Evolutionary conservation across 2,113 vertebrate genomes (phyloP).

Genomic region (Indri indri): DNA sequence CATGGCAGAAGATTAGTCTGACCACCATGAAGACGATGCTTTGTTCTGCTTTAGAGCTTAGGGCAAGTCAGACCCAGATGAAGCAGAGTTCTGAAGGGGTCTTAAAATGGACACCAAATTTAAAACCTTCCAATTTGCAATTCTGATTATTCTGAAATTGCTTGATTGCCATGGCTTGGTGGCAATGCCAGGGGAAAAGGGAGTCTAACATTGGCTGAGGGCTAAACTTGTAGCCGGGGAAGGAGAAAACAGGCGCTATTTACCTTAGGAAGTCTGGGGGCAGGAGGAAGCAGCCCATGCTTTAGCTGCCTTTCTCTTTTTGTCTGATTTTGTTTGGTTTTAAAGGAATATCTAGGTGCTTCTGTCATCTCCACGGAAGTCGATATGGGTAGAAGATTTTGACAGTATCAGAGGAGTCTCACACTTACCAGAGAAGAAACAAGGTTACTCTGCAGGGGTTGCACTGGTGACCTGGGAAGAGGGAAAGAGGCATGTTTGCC

Average conservation of each 20-base stretch:
- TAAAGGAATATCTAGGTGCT: background rate
- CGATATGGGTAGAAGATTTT: background rate
- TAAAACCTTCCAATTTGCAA: conserved; percentile 57
- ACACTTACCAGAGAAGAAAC: background rate
- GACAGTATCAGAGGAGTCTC: background rate
- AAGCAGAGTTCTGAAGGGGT: conserved; percentile 73
- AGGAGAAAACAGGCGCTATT: background rate
- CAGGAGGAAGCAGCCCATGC: background rate
- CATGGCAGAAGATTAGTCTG: conserved; percentile 83
- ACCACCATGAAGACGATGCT: conserved; percentile 80
- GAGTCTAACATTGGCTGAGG: background rate
- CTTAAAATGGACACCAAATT: conserved; percentile 73
- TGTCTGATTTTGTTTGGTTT: background rate
- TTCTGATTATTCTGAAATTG: conserved; percentile 69
- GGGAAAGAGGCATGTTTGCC: background rate
- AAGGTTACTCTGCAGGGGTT: background rate
- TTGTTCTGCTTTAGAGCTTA: conserved; percentile 82
- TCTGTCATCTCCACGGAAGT: background rate
- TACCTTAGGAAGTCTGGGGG: background rate
- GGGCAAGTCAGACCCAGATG: conserved; percentile 77
- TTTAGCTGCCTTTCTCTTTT: background rate
- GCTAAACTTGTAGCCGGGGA: background rate
- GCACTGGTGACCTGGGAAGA: background rate
- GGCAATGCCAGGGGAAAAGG: background rate
- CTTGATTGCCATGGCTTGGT: conserved; percentile 42